phyloP scores from a whole-genome alignment of 2,797 vertebrate species.

The Thaleichthys pacificus region DNA sequence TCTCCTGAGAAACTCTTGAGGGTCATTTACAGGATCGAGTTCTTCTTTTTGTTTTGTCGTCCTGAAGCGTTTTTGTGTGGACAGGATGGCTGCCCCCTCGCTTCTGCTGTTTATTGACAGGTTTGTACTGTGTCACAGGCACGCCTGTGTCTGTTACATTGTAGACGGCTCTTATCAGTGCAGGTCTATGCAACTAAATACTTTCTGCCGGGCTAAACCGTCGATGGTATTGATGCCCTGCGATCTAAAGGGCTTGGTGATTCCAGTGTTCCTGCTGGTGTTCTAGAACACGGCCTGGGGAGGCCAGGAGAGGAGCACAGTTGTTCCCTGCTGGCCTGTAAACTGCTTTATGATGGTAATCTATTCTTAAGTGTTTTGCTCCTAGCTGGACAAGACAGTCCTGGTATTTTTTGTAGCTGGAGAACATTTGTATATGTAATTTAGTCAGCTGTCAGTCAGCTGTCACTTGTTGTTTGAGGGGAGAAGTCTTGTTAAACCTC shows the following conservation, averaged over 20 bases:
- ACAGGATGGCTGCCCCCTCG: constrained; percentile 62
- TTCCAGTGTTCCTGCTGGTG: background rate
- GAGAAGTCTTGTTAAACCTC: background rate
- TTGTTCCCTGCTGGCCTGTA: no score
- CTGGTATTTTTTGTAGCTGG: background rate
- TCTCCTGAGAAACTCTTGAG: background rate
- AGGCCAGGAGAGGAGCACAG: no score
- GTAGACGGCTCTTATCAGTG: no score
- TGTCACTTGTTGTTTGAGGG: background rate
- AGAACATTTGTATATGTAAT: background rate
- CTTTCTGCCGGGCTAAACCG: no score
- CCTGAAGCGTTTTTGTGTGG: background rate
- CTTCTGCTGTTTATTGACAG: constrained; percentile 66
- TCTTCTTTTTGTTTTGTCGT: background rate
- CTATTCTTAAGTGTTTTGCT: no score
- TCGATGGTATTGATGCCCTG: no score
- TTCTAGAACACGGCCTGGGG: background rate
- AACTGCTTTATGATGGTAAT: no score
- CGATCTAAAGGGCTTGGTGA: no score
- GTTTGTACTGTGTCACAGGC: constrained; percentile 23
- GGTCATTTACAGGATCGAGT: background rate
- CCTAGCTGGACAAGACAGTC: no score
- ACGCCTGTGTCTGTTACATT: background rate
- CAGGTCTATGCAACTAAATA: no score
- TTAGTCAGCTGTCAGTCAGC: no score